A percentile compares a stretch with the other conserved stretches of the same genome.
Evolutionary conservation across 1,140 invertebrate genomes (phyloP).

Genomic region (Vanessa tameamea): DNA sequence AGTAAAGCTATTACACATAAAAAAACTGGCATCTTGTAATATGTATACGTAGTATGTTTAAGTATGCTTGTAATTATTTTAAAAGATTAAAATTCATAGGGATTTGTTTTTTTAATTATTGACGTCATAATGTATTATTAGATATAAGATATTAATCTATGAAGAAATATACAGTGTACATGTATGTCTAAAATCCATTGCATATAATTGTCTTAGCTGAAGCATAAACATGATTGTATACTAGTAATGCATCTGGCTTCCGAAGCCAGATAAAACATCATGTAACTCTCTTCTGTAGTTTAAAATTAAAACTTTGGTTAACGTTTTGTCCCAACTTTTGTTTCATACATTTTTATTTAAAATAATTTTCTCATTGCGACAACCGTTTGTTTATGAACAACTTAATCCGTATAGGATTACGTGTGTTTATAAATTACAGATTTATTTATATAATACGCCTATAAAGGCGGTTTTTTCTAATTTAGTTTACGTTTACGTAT

Average conservation of each 20-base stretch:
- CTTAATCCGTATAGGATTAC: too few species aligned
- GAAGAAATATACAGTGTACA: slow-evolving; percentile 7
- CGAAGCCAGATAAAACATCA: slow-evolving; percentile 28
- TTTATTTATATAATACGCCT: too few species aligned
- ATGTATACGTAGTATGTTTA: too few species aligned
- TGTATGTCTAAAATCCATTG: slow-evolving; percentile 21
- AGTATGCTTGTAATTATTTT: too few species aligned
- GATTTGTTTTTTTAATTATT: background rate
- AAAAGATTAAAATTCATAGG: too few species aligned
- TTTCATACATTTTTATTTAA: background rate
- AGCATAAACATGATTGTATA: slow-evolving; percentile 26
- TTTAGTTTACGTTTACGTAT: too few species aligned
- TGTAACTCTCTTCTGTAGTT: slow-evolving; percentile 23
- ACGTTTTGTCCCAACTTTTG: background rate
- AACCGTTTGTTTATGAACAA: too few species aligned
- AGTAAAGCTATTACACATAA: too few species aligned
- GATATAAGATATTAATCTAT: slow-evolving; percentile 11
- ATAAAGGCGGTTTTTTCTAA: too few species aligned
- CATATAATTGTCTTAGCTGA: slow-evolving; percentile 31
- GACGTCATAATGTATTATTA: slow-evolving; percentile 2
- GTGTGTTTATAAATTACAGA: too few species aligned
- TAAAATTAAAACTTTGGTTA: slow-evolving; percentile 22
- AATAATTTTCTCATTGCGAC: background rate
- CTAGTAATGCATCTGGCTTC: slow-evolving; percentile 32
- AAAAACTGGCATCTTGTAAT: too few species aligned